Base-by-base conservation (phyloP, 2,113 vertebrate genomes). In the Corythaixoides concolor region DNA sequence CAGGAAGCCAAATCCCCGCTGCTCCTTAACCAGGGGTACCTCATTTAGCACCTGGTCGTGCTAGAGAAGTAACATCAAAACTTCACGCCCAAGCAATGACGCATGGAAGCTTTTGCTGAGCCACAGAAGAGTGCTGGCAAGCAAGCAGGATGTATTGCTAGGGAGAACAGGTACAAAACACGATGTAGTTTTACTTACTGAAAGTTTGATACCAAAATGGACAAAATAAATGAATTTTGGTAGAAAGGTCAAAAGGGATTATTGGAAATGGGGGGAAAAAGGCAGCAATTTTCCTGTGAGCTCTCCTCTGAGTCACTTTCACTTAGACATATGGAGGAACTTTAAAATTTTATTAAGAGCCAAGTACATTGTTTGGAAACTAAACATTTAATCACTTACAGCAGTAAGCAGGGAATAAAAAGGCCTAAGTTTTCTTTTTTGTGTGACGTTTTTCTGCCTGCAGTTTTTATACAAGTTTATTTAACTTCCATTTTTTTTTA, bases 351-450 rank as follows among this genome's bases (percentile, higher is more conserved):
- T 92, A 85, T 95, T 90, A 72, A 68, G 45, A 93, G 50, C 13
- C 0, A 3, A 90, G 60, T 58, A 88, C 16, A 37, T 85, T 70
- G 67, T 24, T 6, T 91, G 28, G 66, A 96, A 88, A 95, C 66
- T 85, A 89, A 97, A 92, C 41, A 62, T 81, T 89, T 91, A 87
- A 93, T 87, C 73, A 69, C 37, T 90, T 90, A 76, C 69, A 91
- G 62, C 43, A 91, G 80, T 58, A 89, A 86, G 55, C 26, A 32
- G 33, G 5, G 19, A 2, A 19, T 43, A 1, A 63, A 85, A 88
- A 75, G 24, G 10, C 20, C 8, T 26, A 82, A 81, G 37, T 12
- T 84, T 10, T 32, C 39, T 89, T 94, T 76, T 78, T 33, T 64
- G 33, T 86, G 52, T 78, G 85, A 84, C 8, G 2, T 86, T 93